Conservation (phyloP, 1,140 invertebrate species). For the Elymnias hypermnestra region DNA sequence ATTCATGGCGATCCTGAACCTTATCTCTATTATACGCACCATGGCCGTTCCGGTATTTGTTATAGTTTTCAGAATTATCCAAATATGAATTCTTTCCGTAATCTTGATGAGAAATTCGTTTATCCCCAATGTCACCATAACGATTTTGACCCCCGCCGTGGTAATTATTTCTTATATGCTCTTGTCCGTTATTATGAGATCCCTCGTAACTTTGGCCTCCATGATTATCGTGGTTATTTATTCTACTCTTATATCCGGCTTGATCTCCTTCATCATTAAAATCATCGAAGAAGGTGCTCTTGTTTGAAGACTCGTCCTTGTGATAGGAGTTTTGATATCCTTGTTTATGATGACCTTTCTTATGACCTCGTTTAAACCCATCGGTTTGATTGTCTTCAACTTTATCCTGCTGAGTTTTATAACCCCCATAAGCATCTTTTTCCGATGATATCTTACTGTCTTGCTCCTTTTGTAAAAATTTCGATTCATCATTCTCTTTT, state of each 20-base stretch:
- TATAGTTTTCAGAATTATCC: constrained; percentile 65
- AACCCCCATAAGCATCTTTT: constrained; percentile 59
- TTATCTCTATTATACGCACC: constrained; percentile 60
- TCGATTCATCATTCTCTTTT: constrained; percentile 63
- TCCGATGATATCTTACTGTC: constrained; percentile 59
- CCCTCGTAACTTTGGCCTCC: constrained; percentile 68
- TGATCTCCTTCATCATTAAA: constrained; percentile 77
- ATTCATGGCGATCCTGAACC: constrained; percentile 44
- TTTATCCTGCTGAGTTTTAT: constrained; percentile 61
- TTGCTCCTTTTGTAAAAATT: constrained; percentile 65
- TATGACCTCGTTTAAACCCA: constrained; percentile 74
- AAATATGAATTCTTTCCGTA: constrained; percentile 75
- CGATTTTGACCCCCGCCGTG: constrained; percentile 70
- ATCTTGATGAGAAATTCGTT: constrained; percentile 63
- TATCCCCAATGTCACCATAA: constrained; percentile 66
- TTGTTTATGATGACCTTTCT: constrained; percentile 80
- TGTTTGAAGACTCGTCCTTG: constrained; percentile 81
- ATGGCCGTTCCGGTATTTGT: constrained; percentile 60
- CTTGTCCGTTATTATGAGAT: constrained; percentile 63
- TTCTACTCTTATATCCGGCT: constrained; percentile 69
- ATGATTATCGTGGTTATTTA: constrained; percentile 70
- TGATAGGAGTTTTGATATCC: constrained; percentile 81
- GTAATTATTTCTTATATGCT: constrained; percentile 58
- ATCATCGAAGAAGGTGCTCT: constrained; percentile 80
- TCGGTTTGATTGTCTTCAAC: constrained; percentile 59